These are phyloP conservation scores for Achlya flavicornis DNA, from an alignment of 2,888 invertebrate genomes.

Conservation along the genomic window DNA sequence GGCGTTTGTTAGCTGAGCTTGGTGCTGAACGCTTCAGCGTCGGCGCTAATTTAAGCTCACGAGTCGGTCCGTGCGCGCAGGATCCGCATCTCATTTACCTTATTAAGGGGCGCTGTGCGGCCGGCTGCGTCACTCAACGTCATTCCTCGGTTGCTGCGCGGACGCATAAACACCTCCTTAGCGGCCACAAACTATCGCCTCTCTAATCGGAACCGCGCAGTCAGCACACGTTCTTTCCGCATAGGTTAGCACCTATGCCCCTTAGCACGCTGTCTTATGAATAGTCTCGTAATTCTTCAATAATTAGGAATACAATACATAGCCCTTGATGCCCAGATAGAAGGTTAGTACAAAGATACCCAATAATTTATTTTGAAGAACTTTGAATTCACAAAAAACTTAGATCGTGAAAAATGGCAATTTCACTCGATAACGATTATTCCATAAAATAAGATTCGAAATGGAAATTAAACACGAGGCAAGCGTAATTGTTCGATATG, in stretches of 20 bases:
- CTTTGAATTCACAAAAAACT: not conserved
- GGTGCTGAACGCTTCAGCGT: conserved; percentile 37
- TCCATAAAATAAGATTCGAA: not conserved
- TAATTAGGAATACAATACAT: not conserved
- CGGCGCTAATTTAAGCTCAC: conserved; percentile 60
- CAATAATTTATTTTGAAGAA: not conserved
- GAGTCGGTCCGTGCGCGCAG: conserved; percentile 36
- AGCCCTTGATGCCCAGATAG: not conserved
- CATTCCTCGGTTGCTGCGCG: conserved; percentile 45
- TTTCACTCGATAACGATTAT: not conserved
- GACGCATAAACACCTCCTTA: conserved; percentile 71
- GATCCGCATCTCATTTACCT: conserved; percentile 75
- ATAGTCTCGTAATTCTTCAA: conserved; percentile 27
- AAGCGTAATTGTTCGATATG: conserved; percentile 34
- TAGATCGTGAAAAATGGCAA: not conserved
- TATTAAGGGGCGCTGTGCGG: conserved; percentile 66
- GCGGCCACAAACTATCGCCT: conserved; percentile 51
- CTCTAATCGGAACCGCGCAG: conserved; percentile 46
- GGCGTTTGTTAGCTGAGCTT: conserved; percentile 61
- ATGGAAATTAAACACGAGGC: conserved; percentile 24
- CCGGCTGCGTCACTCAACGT: conserved; percentile 75
- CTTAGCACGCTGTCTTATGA: conserved; percentile 10
- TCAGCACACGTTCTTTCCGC: conserved; percentile 23
- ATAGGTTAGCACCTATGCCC: conserved; percentile 29
- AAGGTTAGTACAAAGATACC: not conserved